Base-by-base conservation (phyloP, 2,888 invertebrate species). In the Eupithecia tripunctaria region DNA sequence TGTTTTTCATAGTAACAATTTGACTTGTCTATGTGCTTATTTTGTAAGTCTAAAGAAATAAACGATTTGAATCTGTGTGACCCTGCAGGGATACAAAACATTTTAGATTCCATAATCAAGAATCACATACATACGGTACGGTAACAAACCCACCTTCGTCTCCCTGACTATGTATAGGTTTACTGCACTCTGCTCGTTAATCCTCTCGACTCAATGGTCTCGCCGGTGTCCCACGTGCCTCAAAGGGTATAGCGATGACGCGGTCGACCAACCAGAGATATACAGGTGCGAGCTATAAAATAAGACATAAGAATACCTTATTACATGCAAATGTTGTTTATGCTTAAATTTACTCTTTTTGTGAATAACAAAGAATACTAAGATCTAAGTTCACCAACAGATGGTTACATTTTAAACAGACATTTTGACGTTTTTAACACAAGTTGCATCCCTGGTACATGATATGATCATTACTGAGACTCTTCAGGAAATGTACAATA, bases 101-200 rank as follows among this genome's bases (percentile, higher is more conserved):
- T 51, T 10, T 51, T 12, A 21, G 51, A 0, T 10, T 51, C 51
- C 12, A 47, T 12, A 21, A 51, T 4, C 10, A 12, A 56, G 12
- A 25, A 56, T 56, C 12, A 21, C 21, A 25, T 25, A 56, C n/a
- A n/a, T n/a, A n/a, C n/a, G n/a, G n/a, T n/a, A n/a, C n/a, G n/a
- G n/a, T n/a, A n/a, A n/a, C 25, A 25, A 56, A 25, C 0, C 5
- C 3, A 36, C n/a, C 29, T 5, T 15, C n/a, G 29, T 18, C 69
- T 74, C 64, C 29, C 43, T 1, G 25, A 14, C 56, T 64, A 25
- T 27, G 21, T 60, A 15, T 27, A 70, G 67, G 69, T 69, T 74
- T 74, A 71, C 63, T 74, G 74, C 69, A 72, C 71, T 69, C 63
- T 32, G 64, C 71, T 59, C 69, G 69, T 70, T 74, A 72, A 74